Base-by-base conservation (phyloP, 2,113 vertebrate genomes). In the Coryphaenoides rupestris region DNA sequence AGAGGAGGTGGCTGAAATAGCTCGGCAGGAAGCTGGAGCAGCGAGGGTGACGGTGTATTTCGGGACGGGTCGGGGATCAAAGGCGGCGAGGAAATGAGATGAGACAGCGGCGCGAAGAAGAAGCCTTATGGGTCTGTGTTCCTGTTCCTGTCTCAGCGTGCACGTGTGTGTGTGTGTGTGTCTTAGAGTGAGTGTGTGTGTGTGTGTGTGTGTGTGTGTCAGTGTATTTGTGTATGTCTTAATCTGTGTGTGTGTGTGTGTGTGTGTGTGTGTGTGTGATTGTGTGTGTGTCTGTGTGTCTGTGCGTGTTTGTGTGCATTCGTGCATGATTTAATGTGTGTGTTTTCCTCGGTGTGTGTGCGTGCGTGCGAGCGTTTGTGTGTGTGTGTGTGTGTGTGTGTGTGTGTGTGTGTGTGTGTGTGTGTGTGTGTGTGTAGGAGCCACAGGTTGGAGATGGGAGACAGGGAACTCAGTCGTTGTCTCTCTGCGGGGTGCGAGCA, bases 81-180 rank as follows among this genome's bases (percentile, higher is more conserved):
- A 86, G 83, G 58, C 61, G n/a, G 71, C 63, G 65, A 76, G 75
- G 73, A 83, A 85, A 84, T 80, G 68, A 81, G 78, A 85, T 83
- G 77, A 82, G 81, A 78, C 85, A 84, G 80, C 84, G 66, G 70
- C 74, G 74, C 59, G 63, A 70, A 75, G 72, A 76, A 73, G n/a
- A n/a, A n/a, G n/a, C 84, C 80, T 70, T 82, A n/a, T 75, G 81
- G 80, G 74, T 33, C 28, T 33, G 28, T 33, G 28, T 33, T 33
- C 28, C 28, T 33, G 28, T 3, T 33, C 5, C 28, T 33, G 28
- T 33, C 10, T 33, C n/a, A n/a, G n/a, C n/a, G n/a, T n/a, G n/a
- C n/a, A 10, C 10, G 28, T 33, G 5, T 33, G 28, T 7, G 28
- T 33, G 28, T 33, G 28, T 33, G 5, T 33, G 28, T 33, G 10